Conservation (phyloP, 2,113 vertebrate genomes). For the Mungos mungo region DNA sequence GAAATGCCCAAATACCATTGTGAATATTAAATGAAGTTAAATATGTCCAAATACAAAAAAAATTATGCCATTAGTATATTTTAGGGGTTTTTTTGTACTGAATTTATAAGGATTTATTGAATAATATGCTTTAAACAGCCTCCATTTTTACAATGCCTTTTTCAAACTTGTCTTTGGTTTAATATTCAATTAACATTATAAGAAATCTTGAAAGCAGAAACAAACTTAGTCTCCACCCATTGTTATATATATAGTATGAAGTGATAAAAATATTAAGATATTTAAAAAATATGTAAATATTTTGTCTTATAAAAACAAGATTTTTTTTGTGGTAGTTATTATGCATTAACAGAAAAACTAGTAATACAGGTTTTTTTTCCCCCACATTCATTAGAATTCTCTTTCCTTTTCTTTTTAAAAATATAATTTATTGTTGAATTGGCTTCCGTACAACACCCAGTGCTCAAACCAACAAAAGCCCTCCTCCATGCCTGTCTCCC, state of each 20-base stretch:
- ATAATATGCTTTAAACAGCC: background rate
- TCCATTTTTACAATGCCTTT: background rate
- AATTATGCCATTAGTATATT: background rate
- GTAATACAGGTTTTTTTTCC: background rate
- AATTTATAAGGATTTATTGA: slow-evolving; percentile 19
- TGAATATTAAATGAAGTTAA: background rate
- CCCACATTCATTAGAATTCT: background rate
- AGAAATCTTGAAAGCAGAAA: slow-evolving; percentile 13
- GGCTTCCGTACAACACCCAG: no score
- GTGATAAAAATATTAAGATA: background rate
- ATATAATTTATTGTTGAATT: no score
- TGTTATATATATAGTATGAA: background rate
- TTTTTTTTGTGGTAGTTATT: background rate
- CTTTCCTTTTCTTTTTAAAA: background rate
- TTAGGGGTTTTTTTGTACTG: background rate
- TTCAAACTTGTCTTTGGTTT: background rate
- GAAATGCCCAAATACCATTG: background rate
- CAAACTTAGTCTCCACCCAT: background rate
- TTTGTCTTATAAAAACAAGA: background rate
- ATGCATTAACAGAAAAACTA: background rate
- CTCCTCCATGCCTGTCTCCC: no score
- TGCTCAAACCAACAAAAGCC: no score
- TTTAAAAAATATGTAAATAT: background rate
- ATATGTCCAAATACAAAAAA: background rate
- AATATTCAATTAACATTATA: background rate